These are phyloP conservation scores for Campylomormyrus numenius DNA, from an alignment of 2,113 vertebrate species.

Conservation along the genomic window DNA sequence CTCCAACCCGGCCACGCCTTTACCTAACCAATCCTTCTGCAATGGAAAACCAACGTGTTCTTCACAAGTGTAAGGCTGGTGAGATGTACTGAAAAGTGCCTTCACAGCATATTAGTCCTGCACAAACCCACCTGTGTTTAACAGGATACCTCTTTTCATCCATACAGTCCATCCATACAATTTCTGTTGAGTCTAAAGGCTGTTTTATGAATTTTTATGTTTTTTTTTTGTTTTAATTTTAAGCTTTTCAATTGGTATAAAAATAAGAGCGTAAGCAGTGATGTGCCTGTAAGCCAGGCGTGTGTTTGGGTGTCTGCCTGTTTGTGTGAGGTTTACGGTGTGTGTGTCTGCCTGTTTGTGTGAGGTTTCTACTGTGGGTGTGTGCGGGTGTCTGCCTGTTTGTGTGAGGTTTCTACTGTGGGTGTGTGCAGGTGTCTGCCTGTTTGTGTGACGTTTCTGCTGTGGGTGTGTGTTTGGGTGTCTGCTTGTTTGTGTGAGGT, in stretches of 20 bases:
- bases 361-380: not conserved
- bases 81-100: not conserved
- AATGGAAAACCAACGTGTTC: not conserved
- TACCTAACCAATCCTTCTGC: too few species aligned
- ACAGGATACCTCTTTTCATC: not conserved
- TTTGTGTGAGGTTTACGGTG: not conserved
- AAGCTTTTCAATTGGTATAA: not conserved
- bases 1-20: too few species aligned
- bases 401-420: not conserved
- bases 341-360: not conserved
- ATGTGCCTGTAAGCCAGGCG: too few species aligned
- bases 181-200: not conserved
- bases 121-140: not conserved
- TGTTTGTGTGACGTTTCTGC: not conserved
- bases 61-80: not conserved
- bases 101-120: not conserved
- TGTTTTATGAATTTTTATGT: not conserved
- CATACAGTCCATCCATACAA: not conserved
- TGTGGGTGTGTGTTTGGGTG: not conserved
- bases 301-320: not conserved
- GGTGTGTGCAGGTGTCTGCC: not conserved
- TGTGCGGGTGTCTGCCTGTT: not conserved
- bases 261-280: not conserved
- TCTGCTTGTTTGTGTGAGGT: not conserved
- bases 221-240: not conserved